Evolutionary conservation across 2,888 invertebrate genomes (phyloP), one percentile per base, ranked within the genome.

Genomic region (Petrolisthes manimaculis): DNA sequence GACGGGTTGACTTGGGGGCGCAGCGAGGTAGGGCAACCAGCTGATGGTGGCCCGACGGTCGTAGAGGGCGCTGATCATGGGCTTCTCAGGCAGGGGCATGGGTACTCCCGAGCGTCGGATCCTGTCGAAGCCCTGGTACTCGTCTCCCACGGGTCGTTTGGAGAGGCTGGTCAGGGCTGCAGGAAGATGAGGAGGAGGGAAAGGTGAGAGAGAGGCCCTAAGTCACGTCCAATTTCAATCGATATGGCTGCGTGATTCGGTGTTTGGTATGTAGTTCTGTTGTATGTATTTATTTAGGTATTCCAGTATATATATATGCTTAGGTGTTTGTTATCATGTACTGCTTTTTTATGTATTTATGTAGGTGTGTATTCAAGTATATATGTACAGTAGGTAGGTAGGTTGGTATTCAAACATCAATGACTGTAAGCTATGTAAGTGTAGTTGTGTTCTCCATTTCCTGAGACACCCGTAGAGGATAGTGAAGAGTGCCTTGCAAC

Each of bases 11-110:
- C 96, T 95, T 0, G 98, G 97, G 37, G 96, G 96, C 89, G 96
- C 95, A 3, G 98, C 96, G 81, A 98, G 96, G 24, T 97, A 97
- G 0, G 98, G 98, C 92, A 96, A 96, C 99, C 99, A 99, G 0
- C 97, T 97, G 12, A 99, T 94, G 0, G 97, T 97, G 89, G 98
- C 95, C 88, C 96, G 95, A 9, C 97, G 95, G 92, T 98, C 98
- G 9, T 97, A 96, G 96, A 98, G 97, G 84, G 97, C 96, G 75
- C 89, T 91, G 92, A 99, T 97, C 92, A 97, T 97, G 5, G 99
- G 99, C 86, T 95, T 95, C 93, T 98, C 98, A 0, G 97, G 95
- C 5, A 98, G 93, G 0, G 98, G 98, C 92, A 97, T 95, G 0
- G 98, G 98, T 5, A 96, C 95, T 69, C 97, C 97, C 0, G 96